Percentiles rank a stretch among this genome's conserved stretches.
Conservation (phyloP, 1,140 invertebrate species). For the Nebria ingens region DNA sequence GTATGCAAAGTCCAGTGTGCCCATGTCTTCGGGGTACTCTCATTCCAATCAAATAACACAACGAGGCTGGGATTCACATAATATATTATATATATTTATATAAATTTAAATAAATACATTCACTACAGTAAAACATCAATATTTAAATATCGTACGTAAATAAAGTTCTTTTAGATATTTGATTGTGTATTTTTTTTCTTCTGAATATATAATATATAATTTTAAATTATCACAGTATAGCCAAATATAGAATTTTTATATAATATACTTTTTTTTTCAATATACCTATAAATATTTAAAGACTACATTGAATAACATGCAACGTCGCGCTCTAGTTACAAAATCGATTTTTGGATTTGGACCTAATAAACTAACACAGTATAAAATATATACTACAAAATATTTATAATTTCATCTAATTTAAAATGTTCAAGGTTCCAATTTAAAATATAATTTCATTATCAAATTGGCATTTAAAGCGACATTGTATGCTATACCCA, state of each 20-base stretch:
- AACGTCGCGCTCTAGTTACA: too few relatives aligned
- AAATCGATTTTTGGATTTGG: too few relatives aligned
- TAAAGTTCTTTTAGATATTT: background rate
- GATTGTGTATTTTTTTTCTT: background rate
- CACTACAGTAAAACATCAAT: background rate
- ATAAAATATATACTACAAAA: too few relatives aligned
- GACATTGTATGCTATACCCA: too few relatives aligned
- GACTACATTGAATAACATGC: too few relatives aligned
- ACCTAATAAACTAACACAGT: too few relatives aligned
- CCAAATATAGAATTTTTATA: background rate
- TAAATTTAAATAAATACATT: constrained; percentile 4
- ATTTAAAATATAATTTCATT: too few relatives aligned
- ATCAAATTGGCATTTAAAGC: too few relatives aligned
- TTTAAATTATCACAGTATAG: background rate
- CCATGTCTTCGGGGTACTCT: background rate
- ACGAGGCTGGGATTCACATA: constrained; percentile 2
- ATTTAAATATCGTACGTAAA: background rate
- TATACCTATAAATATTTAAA: background rate
- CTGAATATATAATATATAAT: background rate
- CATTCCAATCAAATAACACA: background rate
- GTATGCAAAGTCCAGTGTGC: constrained; percentile 9
- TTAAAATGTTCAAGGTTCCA: too few relatives aligned
- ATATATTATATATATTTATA: background rate
- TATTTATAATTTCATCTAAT: too few relatives aligned
- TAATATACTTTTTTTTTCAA: background rate